Conservation (phyloP, 2,797 vertebrate genomes). For the Novumbra hubbsi region DNA sequence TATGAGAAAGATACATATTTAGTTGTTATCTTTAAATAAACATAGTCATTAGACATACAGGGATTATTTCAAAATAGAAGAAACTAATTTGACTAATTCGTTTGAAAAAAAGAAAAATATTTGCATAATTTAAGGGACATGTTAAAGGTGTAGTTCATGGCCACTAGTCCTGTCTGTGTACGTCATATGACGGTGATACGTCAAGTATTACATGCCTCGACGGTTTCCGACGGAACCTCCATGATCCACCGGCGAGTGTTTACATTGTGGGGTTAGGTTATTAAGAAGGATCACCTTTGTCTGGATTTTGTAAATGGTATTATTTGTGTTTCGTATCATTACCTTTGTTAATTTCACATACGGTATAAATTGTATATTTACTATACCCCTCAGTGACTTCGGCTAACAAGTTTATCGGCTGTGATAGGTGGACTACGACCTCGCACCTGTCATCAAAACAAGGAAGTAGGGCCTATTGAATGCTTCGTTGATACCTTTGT, state of each 20-base stretch:
- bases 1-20: too few species aligned
- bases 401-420: not conserved
- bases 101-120: not conserved
- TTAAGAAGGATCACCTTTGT: not conserved
- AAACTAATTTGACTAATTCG: not conserved
- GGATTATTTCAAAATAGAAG: too few species aligned
- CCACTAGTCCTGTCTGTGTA: not conserved
- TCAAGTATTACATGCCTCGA: conserved; percentile 27
- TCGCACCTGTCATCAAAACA: conserved; percentile 25
- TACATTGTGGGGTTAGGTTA: not conserved
- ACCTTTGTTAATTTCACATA: too few species aligned
- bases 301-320: not conserved
- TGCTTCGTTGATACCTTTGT: conserved; percentile 8
- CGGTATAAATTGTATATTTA: not conserved
- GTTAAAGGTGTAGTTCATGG: not conserved
- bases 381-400: not conserved
- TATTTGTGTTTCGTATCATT: not conserved
- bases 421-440: conserved; percentile 28
- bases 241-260: not conserved
- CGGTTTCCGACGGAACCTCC: not conserved
- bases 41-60: too few species aligned
- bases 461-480: conserved; percentile 33
- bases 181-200: conserved; percentile 25
- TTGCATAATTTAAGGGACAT: not conserved
- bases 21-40: too few species aligned